phyloP scores from a whole-genome alignment of 2,888 invertebrate species.

The Drosophila diplacantha region DNA sequence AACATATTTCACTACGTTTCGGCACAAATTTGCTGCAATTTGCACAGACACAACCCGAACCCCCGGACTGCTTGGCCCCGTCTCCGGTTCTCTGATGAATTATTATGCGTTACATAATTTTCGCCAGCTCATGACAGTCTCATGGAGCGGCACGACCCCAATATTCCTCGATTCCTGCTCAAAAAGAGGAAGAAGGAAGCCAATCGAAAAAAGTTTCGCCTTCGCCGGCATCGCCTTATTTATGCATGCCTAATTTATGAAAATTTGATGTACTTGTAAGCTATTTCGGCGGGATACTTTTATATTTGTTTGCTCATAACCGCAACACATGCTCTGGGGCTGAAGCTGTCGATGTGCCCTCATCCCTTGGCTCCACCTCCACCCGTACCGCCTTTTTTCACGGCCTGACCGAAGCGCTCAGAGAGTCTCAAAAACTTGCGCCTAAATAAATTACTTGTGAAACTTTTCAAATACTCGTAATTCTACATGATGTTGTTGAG shows the following conservation, averaged over 20 bases:
- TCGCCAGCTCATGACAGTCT: slow-evolving; percentile 64
- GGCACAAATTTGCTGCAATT: slow-evolving; percentile 64
- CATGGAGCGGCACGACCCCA: slow-evolving; percentile 14
- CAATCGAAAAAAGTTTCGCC: slow-evolving; percentile 51
- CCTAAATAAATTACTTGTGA: slow-evolving; percentile 72
- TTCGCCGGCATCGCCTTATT: slow-evolving; percentile 51
- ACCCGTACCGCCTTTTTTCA: slow-evolving; percentile 27
- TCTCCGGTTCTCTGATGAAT: slow-evolving; percentile 52
- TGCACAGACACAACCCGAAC: slow-evolving; percentile 45
- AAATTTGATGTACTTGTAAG: slow-evolving; percentile 72
- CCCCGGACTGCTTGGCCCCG: slow-evolving; percentile 6
- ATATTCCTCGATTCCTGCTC: slow-evolving; percentile 11
- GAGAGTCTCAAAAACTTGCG: slow-evolving; percentile 62
- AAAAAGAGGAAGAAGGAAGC: slow-evolving; percentile 5
- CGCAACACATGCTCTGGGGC: slow-evolving; percentile 61
- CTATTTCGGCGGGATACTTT: slow-evolving; percentile 70
- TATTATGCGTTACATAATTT: slow-evolving; percentile 69
- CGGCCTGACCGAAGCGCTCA: slow-evolving; percentile 44
- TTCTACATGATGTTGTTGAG: slow-evolving; percentile 72
- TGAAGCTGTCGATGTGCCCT: slow-evolving; percentile 37
- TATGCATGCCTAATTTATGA: slow-evolving; percentile 72
- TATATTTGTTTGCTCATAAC: slow-evolving; percentile 70
- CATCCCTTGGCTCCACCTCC: slow-evolving; percentile 24
- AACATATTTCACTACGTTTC: slow-evolving; percentile 24
- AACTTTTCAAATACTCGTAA: slow-evolving; percentile 73